Base-by-base conservation (phyloP, 1,140 invertebrate genomes). In the Phortica variegata region DNA sequence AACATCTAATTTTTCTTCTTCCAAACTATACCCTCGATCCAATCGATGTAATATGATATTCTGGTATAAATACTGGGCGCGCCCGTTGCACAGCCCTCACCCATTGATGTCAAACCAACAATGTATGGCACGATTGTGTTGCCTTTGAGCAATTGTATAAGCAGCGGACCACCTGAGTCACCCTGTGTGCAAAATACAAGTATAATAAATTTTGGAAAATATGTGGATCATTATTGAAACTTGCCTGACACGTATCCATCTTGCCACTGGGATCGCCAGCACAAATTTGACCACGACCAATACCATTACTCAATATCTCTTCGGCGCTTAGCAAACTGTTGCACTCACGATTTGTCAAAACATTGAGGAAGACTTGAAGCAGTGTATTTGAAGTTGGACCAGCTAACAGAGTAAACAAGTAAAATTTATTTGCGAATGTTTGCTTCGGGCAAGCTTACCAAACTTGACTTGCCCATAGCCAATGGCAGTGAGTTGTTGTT, bases 31-130 rank as follows among this genome's bases (percentile, higher is more conserved):
- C 50, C 26, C 59, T 86, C 84, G 39, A 87, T 85, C 85, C 86
- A 87, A 2, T 79, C 73, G 1, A 84, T 60, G 44, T 81, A 87
- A 23, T 80, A 68, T 0, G 69, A 54, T 7, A 87, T 80, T 55
- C 77, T 79, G 1, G 85, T 85, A 52, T 88, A 88, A 26, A 87
- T 78, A 0, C 84, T 89, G 0, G 88, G 86, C 66, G 88, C 82
- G 40, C 83, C 79, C 29, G 84, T 81, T 8, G 81, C 90, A 65
- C 90, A 92, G 6, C 88, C 88, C 58, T 85, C 82, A 3, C 92
- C 92, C 58, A 89, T 85, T 56, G 86, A 87, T 0, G 89, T 84
- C 23, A 90, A 81, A 3, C 87, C 88, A 6, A 83, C 85, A 34
- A 88, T 69, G 55, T 87, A 87, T 81, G 85, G 88, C 52, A 84